Base-by-base conservation (phyloP, 2,888 invertebrate species). In the Drosophila rellima region DNA sequence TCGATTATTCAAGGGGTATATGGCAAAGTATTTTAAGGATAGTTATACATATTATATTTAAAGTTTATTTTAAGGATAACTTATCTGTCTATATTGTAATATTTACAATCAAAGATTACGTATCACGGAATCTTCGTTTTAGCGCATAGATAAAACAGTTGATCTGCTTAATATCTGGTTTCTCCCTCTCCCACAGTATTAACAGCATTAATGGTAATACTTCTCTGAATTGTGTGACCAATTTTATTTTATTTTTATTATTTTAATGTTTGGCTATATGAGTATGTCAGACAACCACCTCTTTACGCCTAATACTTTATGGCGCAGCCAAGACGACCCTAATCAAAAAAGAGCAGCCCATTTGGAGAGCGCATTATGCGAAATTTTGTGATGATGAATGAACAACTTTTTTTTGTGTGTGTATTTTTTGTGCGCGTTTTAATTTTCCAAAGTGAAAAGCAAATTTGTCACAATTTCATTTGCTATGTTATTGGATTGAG, bases 361-460 rank as follows among this genome's bases (percentile, higher is more conserved):
- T 71, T 44, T 35, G 60, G 62, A 44, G 17, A 50, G 54, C 45
- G 75, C 61, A 72, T 72, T 60, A 75, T 79, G 74, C 47, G 64
- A 66, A 72, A 59, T 87, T 77, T 84, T 82, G 60, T 67, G 85
- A 83, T 87, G 82, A 87, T 83, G 85, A 87, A 83, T 83, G 88
- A 80, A 87, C 75, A 67, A 54, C 62, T 29, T 59, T 40, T 40
- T 39, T 59, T 62, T 47, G 31, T 40, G 51, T 52, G 59, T 78
- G 67, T 74, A 62, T 76, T 76, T 82, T 78, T 70, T 82, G 78
- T 67, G 82, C 65, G 67, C 78, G 84, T 81, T 82, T 83, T 83
- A 83, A 83, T 83, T 83, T 87, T 79, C 67, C 82, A 83, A 83
- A 83, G 82, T 83, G 82, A 83, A 83, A 85, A 87, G 88, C 88